Conservation (phyloP, 2,113 vertebrate genomes). For the Argyrosomus japonicus region DNA sequence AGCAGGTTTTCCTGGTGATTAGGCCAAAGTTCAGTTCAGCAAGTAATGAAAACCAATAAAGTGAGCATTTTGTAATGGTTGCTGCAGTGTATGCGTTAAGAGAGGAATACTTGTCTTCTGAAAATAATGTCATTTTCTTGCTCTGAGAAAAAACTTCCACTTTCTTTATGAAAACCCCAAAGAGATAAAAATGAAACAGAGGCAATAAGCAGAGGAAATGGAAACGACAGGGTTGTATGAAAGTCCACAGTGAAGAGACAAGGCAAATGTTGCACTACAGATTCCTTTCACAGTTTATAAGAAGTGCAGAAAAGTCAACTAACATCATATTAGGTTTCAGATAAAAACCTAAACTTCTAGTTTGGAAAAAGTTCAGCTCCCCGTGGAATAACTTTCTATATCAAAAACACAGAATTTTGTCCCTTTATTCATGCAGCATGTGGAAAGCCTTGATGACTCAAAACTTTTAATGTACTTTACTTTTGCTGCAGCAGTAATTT, state of each 20-base stretch:
- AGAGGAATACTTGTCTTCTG: background rate
- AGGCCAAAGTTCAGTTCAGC: background rate
- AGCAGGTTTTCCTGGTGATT: background rate
- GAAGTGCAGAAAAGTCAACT: background rate
- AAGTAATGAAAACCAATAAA: conserved; percentile 12
- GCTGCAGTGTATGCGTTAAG: conserved; percentile 1
- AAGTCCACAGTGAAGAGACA: background rate
- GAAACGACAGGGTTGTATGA: background rate
- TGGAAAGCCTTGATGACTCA: conserved; percentile 2
- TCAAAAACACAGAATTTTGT: background rate
- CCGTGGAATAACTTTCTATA: too few relatives aligned
- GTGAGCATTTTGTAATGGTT: conserved; percentile 4
- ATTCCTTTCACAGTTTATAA: background rate
- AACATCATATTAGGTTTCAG: background rate
- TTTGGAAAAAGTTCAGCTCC: background rate
- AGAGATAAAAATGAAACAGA: conserved; percentile 8
- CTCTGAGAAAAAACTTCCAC: background rate
- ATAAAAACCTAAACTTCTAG: background rate
- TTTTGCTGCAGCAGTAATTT: background rate
- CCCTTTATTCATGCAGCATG: background rate
- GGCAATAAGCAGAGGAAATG: conserved; percentile 3
- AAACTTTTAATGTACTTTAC: conserved; percentile 6
- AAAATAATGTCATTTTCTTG: background rate
- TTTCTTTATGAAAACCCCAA: conserved; percentile 5
- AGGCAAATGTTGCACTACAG: background rate